Percentiles rank a stretch among this genome's conserved stretches.
phyloP scores from a whole-genome alignment of 2,113 vertebrate genomes.

The Notechis scutatus region DNA sequence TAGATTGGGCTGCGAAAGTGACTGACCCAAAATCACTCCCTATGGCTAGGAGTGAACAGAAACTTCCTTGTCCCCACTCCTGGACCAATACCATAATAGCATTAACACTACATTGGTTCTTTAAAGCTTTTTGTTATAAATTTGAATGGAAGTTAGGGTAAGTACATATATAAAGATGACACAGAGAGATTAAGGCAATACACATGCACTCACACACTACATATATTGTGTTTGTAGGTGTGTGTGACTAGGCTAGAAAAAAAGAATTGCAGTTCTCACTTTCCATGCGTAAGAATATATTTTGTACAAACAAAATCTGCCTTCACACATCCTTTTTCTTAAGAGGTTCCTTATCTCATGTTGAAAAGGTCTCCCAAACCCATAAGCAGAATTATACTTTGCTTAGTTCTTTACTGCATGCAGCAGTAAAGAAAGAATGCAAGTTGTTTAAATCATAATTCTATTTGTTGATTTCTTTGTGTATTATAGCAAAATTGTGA shows the following conservation, averaged over 20 bases:
- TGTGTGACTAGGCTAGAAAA: background rate
- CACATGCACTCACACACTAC: background rate
- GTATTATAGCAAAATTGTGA: background rate
- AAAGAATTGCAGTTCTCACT: background rate
- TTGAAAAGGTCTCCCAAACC: background rate
- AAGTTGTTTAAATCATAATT: background rate
- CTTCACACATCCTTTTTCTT: background rate
- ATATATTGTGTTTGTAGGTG: background rate
- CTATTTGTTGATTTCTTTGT: conserved; percentile 3
- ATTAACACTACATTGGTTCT: background rate
- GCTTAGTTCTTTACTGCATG: conserved; percentile 12
- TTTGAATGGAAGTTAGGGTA: background rate
- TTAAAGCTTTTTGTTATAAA: background rate
- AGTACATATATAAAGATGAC: background rate
- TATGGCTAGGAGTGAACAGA: background rate
- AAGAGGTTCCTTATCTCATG: background rate
- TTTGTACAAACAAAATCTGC: background rate
- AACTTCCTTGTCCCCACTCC: background rate
- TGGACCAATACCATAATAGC: background rate
- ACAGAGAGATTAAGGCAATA: background rate
- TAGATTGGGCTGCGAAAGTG: background rate
- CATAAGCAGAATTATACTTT: background rate
- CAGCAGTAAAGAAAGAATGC: background rate
- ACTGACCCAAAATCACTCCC: background rate
- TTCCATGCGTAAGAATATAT: background rate